Percentiles rank a stretch among this genome's conserved stretches.
These are phyloP conservation scores for Onthophagus taurus DNA, from an alignment of 1,140 invertebrate genomes.

Conservation along the genomic window DNA sequence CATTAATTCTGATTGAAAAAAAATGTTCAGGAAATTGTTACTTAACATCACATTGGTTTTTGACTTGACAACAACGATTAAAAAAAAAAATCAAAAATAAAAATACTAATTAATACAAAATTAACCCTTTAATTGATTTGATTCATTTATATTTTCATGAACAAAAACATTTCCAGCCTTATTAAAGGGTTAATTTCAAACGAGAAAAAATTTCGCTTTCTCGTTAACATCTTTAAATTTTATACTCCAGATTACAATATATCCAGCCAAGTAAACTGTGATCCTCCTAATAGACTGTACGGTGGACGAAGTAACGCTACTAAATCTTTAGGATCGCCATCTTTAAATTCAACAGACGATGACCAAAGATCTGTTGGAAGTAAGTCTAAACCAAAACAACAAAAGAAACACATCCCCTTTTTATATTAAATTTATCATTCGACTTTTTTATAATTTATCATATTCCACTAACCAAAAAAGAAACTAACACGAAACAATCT, in stretches of 20 bases:
- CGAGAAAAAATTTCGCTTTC: no score
- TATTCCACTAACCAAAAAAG: no score
- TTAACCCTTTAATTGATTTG: neutral
- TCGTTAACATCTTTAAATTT: neutral
- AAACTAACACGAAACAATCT: no score
- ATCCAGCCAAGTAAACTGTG: constrained; percentile 31
- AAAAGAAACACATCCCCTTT: no score
- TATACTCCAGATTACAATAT: constrained; percentile 27
- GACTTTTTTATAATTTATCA: no score
- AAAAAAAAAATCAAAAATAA: neutral
- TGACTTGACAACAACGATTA: neutral
- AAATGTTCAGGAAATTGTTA: no score
- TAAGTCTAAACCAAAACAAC: constrained; percentile 27
- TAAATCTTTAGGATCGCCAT: constrained; percentile 12
- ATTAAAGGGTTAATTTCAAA: no score
- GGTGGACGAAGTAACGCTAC: constrained; percentile 28
- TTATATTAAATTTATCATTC: no score
- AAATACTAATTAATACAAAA: neutral
- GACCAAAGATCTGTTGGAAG: constrained; percentile 34
- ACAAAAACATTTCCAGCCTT: no score
- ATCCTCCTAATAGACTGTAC: constrained; percentile 32
- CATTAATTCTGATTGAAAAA: no score
- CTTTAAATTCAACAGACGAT: constrained; percentile 24
- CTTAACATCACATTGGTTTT: no score
- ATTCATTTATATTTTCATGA: no score